Conservation (phyloP, 2,797 vertebrate species). For the Oreochromis grahami region DNA sequence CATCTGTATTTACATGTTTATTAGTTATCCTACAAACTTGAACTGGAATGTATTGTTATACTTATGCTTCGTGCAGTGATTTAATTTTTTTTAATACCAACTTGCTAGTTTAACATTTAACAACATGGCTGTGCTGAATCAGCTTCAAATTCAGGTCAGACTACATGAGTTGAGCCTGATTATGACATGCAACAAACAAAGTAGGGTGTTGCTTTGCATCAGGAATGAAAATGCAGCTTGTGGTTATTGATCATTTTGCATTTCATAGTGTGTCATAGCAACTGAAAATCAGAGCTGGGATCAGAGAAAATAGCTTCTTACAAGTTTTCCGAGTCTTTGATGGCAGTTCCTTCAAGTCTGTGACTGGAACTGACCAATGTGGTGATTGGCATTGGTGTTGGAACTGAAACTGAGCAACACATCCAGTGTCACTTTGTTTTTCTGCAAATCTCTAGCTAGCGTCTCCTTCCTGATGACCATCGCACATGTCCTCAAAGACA, state of each 20-base stretch:
- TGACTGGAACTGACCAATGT: background rate
- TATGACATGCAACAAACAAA: background rate
- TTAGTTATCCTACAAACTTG: background rate
- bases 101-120: background rate
- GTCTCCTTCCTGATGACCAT: background rate
- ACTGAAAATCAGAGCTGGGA: background rate
- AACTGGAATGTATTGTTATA: background rate
- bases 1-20: background rate
- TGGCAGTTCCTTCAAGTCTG: background rate
- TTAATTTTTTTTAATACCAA: background rate
- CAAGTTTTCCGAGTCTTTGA: background rate
- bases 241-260: background rate
- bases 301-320: background rate
- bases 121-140: background rate
- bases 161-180: background rate
- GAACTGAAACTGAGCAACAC: background rate
- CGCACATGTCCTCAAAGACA: background rate
- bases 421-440: background rate
- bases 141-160: background rate
- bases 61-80: background rate
- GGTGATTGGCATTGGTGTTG: background rate
- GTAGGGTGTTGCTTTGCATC: background rate
- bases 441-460: background rate
- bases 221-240: background rate
- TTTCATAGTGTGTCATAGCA: background rate